Conservation (phyloP, 2,113 vertebrate species). For the Elanus axillaris region DNA sequence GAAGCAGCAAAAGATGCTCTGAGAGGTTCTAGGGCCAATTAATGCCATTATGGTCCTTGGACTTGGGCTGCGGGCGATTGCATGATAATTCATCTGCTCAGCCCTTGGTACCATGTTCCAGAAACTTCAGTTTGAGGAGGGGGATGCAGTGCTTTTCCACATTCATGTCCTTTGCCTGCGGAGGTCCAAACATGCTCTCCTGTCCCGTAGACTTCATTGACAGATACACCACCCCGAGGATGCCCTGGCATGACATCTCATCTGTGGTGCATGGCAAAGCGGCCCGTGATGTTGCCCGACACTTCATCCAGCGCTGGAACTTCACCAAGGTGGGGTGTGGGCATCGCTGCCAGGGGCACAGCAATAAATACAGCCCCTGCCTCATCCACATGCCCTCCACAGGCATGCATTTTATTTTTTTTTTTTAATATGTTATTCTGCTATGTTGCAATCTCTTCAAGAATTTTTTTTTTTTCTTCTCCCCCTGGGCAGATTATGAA, state of each 20-base stretch:
- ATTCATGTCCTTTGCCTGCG: background rate
- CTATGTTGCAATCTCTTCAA: background rate
- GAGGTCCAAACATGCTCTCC: background rate
- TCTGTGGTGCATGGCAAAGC: constrained; percentile 89
- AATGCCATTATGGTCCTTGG: rapidly evolving
- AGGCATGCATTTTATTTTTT: background rate
- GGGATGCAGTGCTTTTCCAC: rapidly evolving
- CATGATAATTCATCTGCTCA: background rate
- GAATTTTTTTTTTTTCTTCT: background rate
- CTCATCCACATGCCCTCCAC: background rate
- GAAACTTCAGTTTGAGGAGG: background rate
- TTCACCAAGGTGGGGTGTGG: constrained; percentile 85
- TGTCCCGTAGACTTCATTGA: constrained; percentile 87
- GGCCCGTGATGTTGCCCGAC: constrained; percentile 87
- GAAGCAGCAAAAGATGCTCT: background rate
- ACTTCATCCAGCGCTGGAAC: constrained; percentile 98
- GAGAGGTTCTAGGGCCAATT: background rate
- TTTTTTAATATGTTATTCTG: background rate
- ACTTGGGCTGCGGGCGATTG: rapidly evolving
- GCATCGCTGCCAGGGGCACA: rapidly evolving
- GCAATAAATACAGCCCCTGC: background rate
- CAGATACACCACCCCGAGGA: constrained; percentile 88
- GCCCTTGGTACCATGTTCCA: background rate
- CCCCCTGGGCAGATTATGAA: constrained; percentile 83
- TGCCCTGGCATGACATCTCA: constrained; percentile 97